Conservation (phyloP, 2,888 invertebrate genomes). For the Brachylomia viminalis region DNA sequence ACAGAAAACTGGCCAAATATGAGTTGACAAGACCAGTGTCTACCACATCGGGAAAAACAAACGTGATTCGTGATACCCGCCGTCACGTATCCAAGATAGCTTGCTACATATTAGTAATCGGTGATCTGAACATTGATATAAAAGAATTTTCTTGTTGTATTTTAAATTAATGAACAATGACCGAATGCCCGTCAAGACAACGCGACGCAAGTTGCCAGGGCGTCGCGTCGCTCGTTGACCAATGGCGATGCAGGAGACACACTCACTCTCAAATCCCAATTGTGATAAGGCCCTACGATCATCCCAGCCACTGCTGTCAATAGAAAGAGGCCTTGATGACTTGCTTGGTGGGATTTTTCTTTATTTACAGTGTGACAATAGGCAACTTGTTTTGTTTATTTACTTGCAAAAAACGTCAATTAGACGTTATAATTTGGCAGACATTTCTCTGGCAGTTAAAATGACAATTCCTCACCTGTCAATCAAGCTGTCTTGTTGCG, state of each 20-base stretch:
- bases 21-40: not conserved
- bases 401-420: slow-evolving; percentile 24
- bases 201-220: not conserved
- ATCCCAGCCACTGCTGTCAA: not conserved
- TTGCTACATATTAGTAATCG: too few species aligned
- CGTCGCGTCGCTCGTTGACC: not conserved
- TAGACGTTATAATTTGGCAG: slow-evolving; percentile 27
- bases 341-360: not conserved
- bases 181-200: not conserved
- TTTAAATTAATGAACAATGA: not conserved
- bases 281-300: not conserved
- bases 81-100: too few species aligned
- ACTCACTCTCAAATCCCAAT: not conserved
- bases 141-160: not conserved
- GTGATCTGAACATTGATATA: too few species aligned
- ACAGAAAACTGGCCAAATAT: not conserved
- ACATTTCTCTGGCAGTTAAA: slow-evolving; percentile 26
- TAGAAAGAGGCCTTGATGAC: not conserved
- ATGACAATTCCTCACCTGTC: slow-evolving; percentile 40
- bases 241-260: not conserved
- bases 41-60: too few species aligned
- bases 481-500: slow-evolving; percentile 14
- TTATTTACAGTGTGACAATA: slow-evolving; percentile 5
- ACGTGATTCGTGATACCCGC: not conserved
- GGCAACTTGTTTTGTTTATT: slow-evolving; percentile 15